A percentile compares a stretch with the other conserved stretches of the same genome.
Conservation (phyloP, 2,888 invertebrate genomes). For the Andrena minutula region DNA sequence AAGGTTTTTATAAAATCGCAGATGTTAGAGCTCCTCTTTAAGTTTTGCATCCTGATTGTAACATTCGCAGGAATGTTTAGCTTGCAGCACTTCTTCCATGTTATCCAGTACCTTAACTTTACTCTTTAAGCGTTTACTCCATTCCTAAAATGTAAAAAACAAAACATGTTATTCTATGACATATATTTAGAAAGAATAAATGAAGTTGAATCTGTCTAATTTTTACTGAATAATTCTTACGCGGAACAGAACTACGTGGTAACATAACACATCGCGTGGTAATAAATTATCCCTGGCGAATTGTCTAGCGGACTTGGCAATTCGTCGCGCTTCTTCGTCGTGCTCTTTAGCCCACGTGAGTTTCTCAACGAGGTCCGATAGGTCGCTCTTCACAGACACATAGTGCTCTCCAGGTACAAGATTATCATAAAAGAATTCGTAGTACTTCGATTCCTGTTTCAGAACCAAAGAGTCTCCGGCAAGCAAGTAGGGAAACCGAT, state of each 20-base stretch:
- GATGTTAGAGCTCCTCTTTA: slow-evolving; percentile 57
- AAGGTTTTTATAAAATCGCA: slow-evolving; percentile 7
- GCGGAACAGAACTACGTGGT: slow-evolving; percentile 89
- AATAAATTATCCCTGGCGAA: slow-evolving; percentile 92
- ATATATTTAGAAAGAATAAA: slow-evolving; percentile 56
- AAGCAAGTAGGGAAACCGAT: slow-evolving; percentile 96
- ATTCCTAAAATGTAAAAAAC: slow-evolving; percentile 87
- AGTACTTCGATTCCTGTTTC: slow-evolving; percentile 97
- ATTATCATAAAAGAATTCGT: slow-evolving; percentile 96
- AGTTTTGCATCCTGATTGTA: slow-evolving; percentile 46
- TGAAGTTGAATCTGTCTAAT: slow-evolving; percentile 45
- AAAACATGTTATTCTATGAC: slow-evolving; percentile 51
- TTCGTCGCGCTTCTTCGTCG: slow-evolving; percentile 89
- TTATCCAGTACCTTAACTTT: slow-evolving; percentile 86
- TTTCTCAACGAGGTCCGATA: slow-evolving; percentile 92
- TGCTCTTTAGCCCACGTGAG: slow-evolving; percentile 92
- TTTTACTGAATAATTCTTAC: slow-evolving; percentile 51
- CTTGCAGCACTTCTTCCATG: slow-evolving; percentile 88
- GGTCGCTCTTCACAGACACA: slow-evolving; percentile 92
- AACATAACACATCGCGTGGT: slow-evolving; percentile 95
- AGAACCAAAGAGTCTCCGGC: slow-evolving; percentile 95
- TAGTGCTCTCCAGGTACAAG: slow-evolving; percentile 92
- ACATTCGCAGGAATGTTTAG: slow-evolving; percentile 84
- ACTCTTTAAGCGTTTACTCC: slow-evolving; percentile 89
- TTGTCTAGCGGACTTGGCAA: slow-evolving; percentile 89